Percentiles rank a stretch among this genome's conserved stretches.
Conservation (phyloP, 2,888 invertebrate species). For the Morpho deidamia region DNA sequence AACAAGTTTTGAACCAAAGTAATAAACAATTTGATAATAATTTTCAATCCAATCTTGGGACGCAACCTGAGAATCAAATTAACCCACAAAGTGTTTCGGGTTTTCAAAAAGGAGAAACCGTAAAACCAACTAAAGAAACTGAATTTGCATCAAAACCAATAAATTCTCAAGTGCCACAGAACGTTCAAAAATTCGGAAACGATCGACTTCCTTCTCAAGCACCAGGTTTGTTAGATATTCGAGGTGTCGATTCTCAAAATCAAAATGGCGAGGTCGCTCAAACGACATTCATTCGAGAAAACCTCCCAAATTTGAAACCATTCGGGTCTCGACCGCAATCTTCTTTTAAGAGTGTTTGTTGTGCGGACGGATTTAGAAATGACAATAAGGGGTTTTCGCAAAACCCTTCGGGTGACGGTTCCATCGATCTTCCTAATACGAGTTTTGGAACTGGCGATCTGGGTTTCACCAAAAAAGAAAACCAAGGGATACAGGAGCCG, state of each 20-base stretch:
- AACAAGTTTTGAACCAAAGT: no score
- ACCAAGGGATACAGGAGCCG: no score
- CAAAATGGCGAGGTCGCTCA: background rate
- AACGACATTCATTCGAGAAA: background rate
- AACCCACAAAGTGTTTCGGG: background rate
- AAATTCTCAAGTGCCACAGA: constrained; percentile 2
- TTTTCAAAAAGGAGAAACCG: background rate
- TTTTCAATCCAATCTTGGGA: no score
- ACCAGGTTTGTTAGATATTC: background rate
- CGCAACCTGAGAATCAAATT: no score
- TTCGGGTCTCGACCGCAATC: background rate
- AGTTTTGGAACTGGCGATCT: no score
- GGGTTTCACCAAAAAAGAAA: no score
- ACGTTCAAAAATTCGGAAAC: background rate
- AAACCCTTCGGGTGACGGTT: no score
- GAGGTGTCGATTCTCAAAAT: background rate
- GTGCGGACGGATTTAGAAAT: background rate
- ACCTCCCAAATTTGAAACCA: background rate
- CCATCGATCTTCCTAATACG: no score
- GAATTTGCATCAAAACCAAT: background rate
- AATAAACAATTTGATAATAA: no score
- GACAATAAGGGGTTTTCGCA: background rate
- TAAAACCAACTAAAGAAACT: background rate
- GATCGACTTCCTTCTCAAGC: background rate
- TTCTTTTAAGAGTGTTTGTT: constrained; percentile 11